Base-by-base conservation (phyloP, 2,888 invertebrate species). In the Synergus umbraculus region DNA sequence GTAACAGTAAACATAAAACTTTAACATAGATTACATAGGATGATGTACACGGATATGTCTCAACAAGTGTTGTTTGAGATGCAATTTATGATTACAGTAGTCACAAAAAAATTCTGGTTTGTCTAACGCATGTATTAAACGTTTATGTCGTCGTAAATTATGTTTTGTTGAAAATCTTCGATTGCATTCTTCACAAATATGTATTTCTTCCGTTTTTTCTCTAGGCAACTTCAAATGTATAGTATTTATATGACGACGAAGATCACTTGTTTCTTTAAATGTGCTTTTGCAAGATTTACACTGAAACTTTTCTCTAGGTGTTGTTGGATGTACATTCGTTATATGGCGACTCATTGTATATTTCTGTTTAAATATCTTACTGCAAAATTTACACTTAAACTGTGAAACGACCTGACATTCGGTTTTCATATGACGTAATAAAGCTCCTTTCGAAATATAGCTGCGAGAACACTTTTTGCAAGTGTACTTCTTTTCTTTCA, bases 301-400 rank as follows among this genome's bases (percentile, higher is more conserved):
- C 29, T 29, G 29, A 29, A 29, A 29, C 3, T 29, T 29, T 29
- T 29, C 29, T 29, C 3, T 29, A 29, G 29, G 29, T 49, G 13
- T 15, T 49, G 13, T 49, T 4, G 7, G 65, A 78, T 92, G 92
- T 54, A 83, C 87, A 49, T 85, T 86, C 67, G 88, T 86, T 22
- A 92, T 88, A 82, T 92, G 91, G 3, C 89, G 87, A 86, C 87
- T 88, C 8, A 92, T 87, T 77, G 89, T 90, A 46, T 89, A 89
- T 37, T 90, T 89, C 77, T 90, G 90, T 79, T 91, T 92, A 81
- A 90, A 90, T 49, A 88, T 85, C 44, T 89, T 88, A 13, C 88
- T 85, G 83, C 92, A 92, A 78, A 91, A 90, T 1, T 92, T 91
- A 73, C 92, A 92, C 82, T 87, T 87, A 79, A 91, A 91, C 46